Percentiles rank a stretch among this genome's conserved stretches.
phyloP scores from a whole-genome alignment of 2,113 vertebrate genomes.

The Cervus canadensis region DNA sequence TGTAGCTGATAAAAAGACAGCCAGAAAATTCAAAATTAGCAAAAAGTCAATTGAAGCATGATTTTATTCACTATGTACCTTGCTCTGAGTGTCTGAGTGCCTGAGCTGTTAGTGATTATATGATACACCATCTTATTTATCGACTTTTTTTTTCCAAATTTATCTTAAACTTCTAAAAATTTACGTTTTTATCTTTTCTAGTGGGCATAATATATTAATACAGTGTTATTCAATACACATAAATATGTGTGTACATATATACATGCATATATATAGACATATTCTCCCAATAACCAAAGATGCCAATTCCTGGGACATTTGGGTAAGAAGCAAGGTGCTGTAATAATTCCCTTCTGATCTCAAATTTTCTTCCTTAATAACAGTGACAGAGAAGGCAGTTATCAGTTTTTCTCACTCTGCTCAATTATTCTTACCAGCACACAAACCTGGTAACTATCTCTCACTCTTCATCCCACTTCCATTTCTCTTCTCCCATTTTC shows the following conservation, averaged over 20 bases:
- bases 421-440: not conserved
- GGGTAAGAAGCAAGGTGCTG: not conserved
- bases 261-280: rapidly evolving
- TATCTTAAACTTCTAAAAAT: not conserved
- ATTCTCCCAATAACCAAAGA: not conserved
- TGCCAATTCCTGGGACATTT: not conserved
- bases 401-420: not conserved
- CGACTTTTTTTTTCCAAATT: not conserved
- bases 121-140: not conserved
- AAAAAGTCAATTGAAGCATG: not conserved
- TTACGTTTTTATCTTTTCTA: not conserved
- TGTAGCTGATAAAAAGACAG: not conserved
- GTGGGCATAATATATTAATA: not conserved
- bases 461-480: not conserved
- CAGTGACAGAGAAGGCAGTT: not conserved
- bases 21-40: not conserved
- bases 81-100: not conserved
- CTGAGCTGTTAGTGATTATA: not conserved
- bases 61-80: not conserved
- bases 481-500: not conserved
- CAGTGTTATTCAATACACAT: not conserved
- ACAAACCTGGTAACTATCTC: not conserved
- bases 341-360: not conserved
- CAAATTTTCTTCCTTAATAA: not conserved
- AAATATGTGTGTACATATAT: not conserved